phyloP scores from a whole-genome alignment of 2,888 invertebrate genomes.

The Ischnus inquisitorius region DNA sequence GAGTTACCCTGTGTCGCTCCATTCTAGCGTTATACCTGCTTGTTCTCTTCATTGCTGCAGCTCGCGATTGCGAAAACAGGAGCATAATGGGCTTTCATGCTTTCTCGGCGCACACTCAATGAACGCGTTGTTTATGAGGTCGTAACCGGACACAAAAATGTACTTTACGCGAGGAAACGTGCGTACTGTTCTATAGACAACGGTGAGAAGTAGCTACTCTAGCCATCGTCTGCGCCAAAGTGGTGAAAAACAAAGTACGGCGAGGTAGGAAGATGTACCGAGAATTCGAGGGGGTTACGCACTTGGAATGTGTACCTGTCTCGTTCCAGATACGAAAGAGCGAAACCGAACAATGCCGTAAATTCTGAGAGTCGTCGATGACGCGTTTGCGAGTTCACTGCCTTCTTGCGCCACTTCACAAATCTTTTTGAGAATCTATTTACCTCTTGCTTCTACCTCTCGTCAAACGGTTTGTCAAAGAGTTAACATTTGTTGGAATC shows the following conservation, averaged over 20 bases:
- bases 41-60: constrained; percentile 37
- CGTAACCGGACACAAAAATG: constrained; percentile 49
- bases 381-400: not conserved
- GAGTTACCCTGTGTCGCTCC: not conserved
- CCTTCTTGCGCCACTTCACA: not conserved
- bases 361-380: not conserved
- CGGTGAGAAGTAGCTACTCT: constrained; percentile 18
- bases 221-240: not conserved
- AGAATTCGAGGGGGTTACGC: not conserved
- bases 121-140: constrained; percentile 63
- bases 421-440: not conserved
- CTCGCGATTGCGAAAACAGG: constrained; percentile 56
- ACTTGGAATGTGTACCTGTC: constrained; percentile 28
- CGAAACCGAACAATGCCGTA: constrained; percentile 45
- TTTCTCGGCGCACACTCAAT: constrained; percentile 41
- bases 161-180: not conserved
- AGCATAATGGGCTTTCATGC: constrained; percentile 50
- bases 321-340: constrained; percentile 54
- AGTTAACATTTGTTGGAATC: not conserved
- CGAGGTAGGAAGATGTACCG: not conserved
- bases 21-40: not conserved
- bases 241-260: constrained; percentile 17
- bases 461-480: not conserved
- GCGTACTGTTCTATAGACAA: not conserved
- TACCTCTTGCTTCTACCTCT: not conserved